phyloP scores from a whole-genome alignment of 1,140 invertebrate genomes.

The Dryas iulia region DNA sequence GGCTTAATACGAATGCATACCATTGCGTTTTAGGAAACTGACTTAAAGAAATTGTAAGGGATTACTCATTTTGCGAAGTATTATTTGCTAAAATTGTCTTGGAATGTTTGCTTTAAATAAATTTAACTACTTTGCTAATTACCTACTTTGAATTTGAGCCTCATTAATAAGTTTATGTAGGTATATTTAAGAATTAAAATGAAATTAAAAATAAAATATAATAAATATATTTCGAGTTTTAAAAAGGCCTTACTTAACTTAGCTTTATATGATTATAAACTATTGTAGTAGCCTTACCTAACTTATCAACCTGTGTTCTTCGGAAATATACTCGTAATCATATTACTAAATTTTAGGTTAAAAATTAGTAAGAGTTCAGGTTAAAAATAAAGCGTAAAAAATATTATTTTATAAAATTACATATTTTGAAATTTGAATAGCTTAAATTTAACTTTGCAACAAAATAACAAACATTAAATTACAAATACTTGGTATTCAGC shows the following conservation, averaged over 20 bases:
- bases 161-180: no score
- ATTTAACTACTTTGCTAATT: no score
- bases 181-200: background rate
- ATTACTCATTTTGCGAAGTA: background rate
- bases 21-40: conserved; percentile 2
- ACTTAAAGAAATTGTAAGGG: background rate
- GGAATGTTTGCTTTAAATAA: no score
- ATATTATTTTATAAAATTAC: no score
- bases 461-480: conserved; percentile 1
- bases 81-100: background rate
- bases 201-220: background rate
- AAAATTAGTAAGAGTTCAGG: no score
- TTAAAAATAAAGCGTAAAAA: no score
- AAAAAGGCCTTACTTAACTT: background rate
- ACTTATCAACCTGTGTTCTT: no score
- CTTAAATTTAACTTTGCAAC: background rate
- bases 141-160: no score
- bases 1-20: conserved; percentile 46
- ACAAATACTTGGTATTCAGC: conserved; percentile 14
- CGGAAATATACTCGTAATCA: no score
- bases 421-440: background rate
- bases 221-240: background rate
- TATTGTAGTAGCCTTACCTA: no score
- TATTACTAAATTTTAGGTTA: no score
- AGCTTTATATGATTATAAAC: background rate